Percentiles rank a stretch among this genome's conserved stretches.
These are phyloP conservation scores for Tricholaema leucomelas DNA, from an alignment of 2,113 vertebrate genomes.

Conservation along the genomic window DNA sequence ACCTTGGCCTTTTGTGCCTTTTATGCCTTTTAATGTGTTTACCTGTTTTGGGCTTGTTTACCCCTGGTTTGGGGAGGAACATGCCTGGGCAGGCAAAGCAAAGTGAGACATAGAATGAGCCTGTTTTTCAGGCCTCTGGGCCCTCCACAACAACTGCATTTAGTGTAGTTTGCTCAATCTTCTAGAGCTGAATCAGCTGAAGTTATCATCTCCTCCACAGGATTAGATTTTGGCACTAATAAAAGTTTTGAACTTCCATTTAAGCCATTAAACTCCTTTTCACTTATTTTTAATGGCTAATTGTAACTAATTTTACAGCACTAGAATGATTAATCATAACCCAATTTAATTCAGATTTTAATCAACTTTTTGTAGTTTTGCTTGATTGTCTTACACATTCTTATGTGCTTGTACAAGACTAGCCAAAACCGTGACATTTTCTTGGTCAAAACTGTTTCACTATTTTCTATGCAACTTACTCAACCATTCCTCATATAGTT, in stretches of 20 bases:
- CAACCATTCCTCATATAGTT: not conserved
- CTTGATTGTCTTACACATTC: not conserved
- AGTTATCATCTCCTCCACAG: not conserved
- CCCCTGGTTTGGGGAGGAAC: too few relatives aligned
- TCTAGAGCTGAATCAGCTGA: constrained; percentile 7
- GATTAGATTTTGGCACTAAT: constrained; percentile 27
- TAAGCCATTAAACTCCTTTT: constrained; percentile 3
- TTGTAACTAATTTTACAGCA: constrained; percentile 15
- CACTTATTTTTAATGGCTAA: constrained; percentile 29
- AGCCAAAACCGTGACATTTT: not conserved
- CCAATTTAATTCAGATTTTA: not conserved
- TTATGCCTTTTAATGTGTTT: too few relatives aligned
- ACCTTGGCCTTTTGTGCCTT: too few relatives aligned
- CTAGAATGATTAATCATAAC: constrained; percentile 22
- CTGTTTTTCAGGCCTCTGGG: too few relatives aligned
- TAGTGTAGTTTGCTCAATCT: constrained; percentile 2
- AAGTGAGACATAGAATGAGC: too few relatives aligned
- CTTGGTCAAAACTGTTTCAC: not conserved
- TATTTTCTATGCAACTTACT: not conserved
- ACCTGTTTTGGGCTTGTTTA: too few relatives aligned
- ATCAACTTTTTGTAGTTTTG: not conserved
- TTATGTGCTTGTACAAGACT: not conserved
- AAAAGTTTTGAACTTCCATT: constrained; percentile 46
- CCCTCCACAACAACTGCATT: too few relatives aligned
- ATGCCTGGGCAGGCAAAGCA: too few relatives aligned